Conservation (phyloP, 2,888 invertebrate genomes). For the Dicyrtomina minuta region DNA sequence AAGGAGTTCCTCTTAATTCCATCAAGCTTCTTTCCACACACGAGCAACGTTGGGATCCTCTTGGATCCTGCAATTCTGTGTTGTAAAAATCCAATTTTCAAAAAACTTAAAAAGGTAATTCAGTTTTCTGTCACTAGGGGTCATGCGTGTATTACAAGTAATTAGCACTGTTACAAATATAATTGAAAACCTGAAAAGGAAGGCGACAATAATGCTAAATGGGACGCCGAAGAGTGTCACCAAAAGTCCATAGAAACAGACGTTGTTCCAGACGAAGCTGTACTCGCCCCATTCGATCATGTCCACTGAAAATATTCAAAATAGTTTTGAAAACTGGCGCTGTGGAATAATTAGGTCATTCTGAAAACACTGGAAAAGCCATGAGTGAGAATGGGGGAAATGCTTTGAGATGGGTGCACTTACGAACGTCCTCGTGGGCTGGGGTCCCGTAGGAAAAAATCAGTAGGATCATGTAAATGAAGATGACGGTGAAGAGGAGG, state of each 20-base stretch:
- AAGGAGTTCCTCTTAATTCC: no score
- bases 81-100: background rate
- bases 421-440: background rate
- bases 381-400: background rate
- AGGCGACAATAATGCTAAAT: background rate
- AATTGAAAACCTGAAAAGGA: background rate
- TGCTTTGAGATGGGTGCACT: background rate
- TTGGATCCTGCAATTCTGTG: background rate
- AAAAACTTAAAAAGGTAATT: no score
- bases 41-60: slow-evolving; percentile 15
- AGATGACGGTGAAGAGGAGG: background rate
- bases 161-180: background rate
- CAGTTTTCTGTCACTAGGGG: no score
- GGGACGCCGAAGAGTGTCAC: background rate
- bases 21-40: background rate
- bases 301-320: slow-evolving; percentile 10
- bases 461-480: slow-evolving; percentile 12
- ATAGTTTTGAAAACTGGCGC: background rate
- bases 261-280: background rate
- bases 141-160: background rate
- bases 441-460: slow-evolving; percentile 3
- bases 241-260: background rate
- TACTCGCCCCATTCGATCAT: background rate
- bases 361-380: no score
- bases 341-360: no score